A percentile compares a stretch with the other conserved stretches of the same genome.
Evolutionary conservation across 2,888 invertebrate species (phyloP).

Genomic region (Ophraella communa): DNA sequence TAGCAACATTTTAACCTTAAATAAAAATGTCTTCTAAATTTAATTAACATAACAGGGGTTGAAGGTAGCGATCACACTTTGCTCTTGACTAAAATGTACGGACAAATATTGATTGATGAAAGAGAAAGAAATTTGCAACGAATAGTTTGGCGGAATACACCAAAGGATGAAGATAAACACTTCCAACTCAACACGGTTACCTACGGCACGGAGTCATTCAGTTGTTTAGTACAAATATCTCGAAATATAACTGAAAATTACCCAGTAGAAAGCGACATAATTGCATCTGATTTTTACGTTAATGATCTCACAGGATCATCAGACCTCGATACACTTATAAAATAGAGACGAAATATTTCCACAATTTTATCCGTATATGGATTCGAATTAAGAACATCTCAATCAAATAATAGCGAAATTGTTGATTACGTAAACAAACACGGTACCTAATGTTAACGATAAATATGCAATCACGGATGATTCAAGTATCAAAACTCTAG

Average conservation of each 20-base stretch:
- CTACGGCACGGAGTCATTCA: background rate
- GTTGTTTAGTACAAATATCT: background rate
- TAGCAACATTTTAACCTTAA: no score
- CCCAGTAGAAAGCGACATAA: background rate
- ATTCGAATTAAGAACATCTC: background rate
- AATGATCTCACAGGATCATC: background rate
- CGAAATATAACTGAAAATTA: background rate
- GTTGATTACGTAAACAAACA: background rate
- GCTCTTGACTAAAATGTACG: no score
- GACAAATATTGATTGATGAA: background rate
- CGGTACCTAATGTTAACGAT: background rate
- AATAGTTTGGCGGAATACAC: background rate
- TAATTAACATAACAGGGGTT: no score
- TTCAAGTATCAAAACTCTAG: constrained; percentile 13
- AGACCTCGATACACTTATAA: background rate
- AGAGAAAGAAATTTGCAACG: background rate
- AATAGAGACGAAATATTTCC: background rate
- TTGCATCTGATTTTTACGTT: background rate
- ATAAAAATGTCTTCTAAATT: no score
- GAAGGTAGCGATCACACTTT: no score
- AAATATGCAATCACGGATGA: constrained; percentile 16
- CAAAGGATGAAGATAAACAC: background rate
- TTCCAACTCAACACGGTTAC: background rate
- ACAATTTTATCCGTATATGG: background rate
- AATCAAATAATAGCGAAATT: background rate